Evolutionary conservation across 2,113 vertebrate genomes (phyloP).

Genomic region (Oryzias javanicus): DNA sequence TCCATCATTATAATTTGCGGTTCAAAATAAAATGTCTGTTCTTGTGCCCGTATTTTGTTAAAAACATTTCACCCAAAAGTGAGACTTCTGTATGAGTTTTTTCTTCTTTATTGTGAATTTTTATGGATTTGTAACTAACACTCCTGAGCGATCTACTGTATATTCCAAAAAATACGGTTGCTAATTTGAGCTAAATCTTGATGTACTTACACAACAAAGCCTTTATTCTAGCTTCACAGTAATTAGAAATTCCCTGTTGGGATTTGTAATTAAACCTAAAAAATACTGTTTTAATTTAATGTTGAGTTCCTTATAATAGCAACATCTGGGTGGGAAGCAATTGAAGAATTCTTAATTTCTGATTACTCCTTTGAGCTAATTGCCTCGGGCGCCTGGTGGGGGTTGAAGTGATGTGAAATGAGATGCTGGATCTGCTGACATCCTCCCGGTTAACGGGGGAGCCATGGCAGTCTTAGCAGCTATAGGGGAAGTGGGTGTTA

Average conservation of each 20-base stretch:
- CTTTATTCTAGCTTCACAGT: not conserved
- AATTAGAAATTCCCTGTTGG: conserved; percentile 17
- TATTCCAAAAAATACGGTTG: conserved; percentile 8
- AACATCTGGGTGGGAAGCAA: conserved; percentile 10
- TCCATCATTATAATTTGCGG: no score
- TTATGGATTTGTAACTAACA: no score
- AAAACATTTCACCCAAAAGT: no score
- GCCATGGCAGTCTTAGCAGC: not conserved
- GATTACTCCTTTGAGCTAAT: not conserved
- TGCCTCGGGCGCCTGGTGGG: not conserved
- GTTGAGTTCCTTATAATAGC: not conserved
- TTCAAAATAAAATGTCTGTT: no score
- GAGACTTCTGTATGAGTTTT: no score
- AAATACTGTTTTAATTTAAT: not conserved
- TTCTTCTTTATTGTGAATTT: no score
- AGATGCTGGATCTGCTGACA: not conserved
- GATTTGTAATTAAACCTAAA: conserved; percentile 14
- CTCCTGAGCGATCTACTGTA: no score
- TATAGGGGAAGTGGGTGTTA: not conserved
- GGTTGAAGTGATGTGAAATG: not conserved
- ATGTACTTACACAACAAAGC: not conserved
- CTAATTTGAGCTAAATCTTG: no score
- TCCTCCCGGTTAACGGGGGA: not conserved
- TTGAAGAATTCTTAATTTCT: conserved; percentile 1
- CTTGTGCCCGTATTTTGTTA: no score